Conservation (phyloP, 2,113 vertebrate genomes). For the Syrrhaptes paradoxus region DNA sequence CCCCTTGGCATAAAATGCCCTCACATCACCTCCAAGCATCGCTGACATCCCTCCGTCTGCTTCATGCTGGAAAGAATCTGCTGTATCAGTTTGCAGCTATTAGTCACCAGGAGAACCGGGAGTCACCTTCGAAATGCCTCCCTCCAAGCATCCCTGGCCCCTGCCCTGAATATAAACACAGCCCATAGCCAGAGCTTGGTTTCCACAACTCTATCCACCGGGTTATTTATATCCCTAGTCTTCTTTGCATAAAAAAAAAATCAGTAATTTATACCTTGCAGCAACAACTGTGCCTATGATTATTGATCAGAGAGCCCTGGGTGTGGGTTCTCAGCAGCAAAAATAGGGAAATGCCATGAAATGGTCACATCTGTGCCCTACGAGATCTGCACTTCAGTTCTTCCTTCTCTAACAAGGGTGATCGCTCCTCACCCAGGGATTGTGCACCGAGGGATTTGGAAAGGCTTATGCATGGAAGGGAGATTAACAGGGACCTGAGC, state of each 20-base stretch:
- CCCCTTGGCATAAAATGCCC: neutral
- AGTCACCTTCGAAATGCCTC: constrained; percentile 10
- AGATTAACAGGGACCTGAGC: constrained; percentile 14
- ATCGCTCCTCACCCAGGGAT: neutral
- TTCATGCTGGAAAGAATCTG: constrained; percentile 4
- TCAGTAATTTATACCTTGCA: neutral
- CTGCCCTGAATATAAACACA: neutral
- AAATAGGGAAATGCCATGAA: neutral
- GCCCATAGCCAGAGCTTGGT: neutral
- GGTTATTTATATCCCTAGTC: neutral
- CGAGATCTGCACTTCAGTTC: neutral
- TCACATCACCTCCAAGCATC: neutral
- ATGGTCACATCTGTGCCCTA: neutral
- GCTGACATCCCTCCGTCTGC: neutral
- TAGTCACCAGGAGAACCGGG: constrained; percentile 5
- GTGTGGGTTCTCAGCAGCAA: neutral
- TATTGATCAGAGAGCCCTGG: neutral
- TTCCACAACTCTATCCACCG: neutral
- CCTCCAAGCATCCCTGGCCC: neutral
- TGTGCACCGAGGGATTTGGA: constrained; percentile 16
- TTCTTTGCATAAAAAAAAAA: neutral
- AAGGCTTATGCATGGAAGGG: neutral
- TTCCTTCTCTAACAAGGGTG: neutral
- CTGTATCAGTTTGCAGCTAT: constrained; percentile 48
- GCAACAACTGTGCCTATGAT: neutral